A percentile compares a stretch with the other conserved stretches of the same genome.
Conservation (phyloP, 2,888 invertebrate genomes). For the Eupithecia exiguata region DNA sequence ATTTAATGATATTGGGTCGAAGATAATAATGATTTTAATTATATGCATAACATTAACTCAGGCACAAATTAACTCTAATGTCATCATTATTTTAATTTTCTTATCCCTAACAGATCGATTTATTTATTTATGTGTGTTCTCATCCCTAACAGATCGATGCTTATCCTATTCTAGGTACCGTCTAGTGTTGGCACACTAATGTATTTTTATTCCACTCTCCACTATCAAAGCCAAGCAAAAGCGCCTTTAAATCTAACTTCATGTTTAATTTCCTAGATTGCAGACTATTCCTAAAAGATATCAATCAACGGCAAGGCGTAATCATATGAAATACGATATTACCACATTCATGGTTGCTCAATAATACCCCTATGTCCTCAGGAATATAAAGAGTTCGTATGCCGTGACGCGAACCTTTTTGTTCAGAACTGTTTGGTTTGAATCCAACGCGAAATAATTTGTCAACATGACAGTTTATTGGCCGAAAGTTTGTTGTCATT, state of each 20-base stretch:
- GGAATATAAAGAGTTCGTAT: conserved; percentile 28
- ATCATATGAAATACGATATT: background rate
- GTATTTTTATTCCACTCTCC: background rate
- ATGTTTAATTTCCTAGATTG: background rate
- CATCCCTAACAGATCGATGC: background rate
- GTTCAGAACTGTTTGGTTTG: conserved; percentile 7
- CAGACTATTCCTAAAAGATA: background rate
- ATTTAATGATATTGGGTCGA: background rate
- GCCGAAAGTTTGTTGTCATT: background rate
- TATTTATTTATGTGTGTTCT: no score
- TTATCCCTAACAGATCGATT: background rate
- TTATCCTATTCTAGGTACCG: background rate
- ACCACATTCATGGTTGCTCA: conserved; percentile 20
- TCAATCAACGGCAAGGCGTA: background rate
- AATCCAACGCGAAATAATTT: background rate
- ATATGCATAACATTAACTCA: background rate
- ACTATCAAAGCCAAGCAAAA: background rate
- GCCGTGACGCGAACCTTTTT: conserved; percentile 22
- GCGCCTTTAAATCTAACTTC: background rate
- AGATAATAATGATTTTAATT: background rate
- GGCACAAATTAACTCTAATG: background rate
- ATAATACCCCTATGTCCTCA: conserved; percentile 31
- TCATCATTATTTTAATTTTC: background rate
- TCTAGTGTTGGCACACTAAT: background rate
- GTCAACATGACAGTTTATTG: background rate